These are phyloP conservation scores for Callimorpha dominula DNA, from an alignment of 2,888 invertebrate species.

Conservation along the genomic window DNA sequence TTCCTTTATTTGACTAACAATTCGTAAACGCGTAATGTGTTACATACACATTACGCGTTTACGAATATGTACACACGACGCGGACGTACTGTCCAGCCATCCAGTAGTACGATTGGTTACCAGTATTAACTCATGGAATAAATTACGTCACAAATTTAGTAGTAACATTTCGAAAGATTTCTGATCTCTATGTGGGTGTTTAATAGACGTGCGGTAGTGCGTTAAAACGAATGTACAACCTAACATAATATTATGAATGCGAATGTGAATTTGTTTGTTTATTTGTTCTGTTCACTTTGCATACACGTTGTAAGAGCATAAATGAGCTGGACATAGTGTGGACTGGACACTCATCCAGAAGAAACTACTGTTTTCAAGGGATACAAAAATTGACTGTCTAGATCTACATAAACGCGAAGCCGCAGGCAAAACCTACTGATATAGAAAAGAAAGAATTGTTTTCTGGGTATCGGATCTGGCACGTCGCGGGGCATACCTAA, in stretches of 20 bases:
- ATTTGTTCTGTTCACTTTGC: too few species aligned
- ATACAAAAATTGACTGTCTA: constrained; percentile 41
- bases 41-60: neutral
- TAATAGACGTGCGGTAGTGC: too few species aligned
- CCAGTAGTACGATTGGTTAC: neutral
- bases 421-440: constrained; percentile 38
- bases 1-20: constrained; percentile 25
- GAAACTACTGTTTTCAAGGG: too few species aligned
- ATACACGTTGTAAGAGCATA: too few species aligned
- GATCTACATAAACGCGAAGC: neutral
- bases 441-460: constrained; percentile 25
- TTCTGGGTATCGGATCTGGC: constrained; percentile 35
- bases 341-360: too few species aligned
- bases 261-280: too few species aligned
- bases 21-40: constrained; percentile 19
- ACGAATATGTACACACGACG: constrained; percentile 10
- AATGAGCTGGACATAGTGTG: too few species aligned
- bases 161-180: constrained; percentile 45
- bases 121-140: constrained; percentile 24
- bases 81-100: too few species aligned
- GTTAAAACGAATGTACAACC: too few species aligned
- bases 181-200: too few species aligned
- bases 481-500: constrained; percentile 11
- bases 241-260: too few species aligned
- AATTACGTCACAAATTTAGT: constrained; percentile 48